Evolutionary conservation across 2,797 vertebrate genomes (phyloP).

Genomic region (Semaprochilodus insignis): DNA sequence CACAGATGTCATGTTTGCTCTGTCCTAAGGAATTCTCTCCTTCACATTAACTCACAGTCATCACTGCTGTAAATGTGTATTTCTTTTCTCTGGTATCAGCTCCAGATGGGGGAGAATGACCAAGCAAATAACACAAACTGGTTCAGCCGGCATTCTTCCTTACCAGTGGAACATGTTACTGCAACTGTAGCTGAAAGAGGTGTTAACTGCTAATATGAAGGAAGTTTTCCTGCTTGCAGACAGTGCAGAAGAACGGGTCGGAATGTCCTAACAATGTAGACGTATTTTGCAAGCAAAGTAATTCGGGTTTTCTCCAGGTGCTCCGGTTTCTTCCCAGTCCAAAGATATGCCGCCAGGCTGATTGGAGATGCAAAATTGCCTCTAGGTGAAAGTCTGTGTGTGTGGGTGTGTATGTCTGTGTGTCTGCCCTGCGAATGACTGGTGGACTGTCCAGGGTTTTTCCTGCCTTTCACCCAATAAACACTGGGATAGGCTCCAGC

Average conservation of each 20-base stretch:
- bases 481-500: too few relatives aligned
- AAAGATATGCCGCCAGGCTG: too few relatives aligned
- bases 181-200: conserved; percentile 18
- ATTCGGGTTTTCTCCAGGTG: too few relatives aligned
- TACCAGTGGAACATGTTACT: neutral
- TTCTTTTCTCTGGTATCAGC: neutral
- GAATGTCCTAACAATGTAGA: neutral
- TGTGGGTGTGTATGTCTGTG: too few relatives aligned
- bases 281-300: neutral
- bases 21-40: neutral
- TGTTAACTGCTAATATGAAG: conserved; percentile 48
- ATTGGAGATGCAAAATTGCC: too few relatives aligned
- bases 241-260: neutral
- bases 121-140: conserved; percentile 13
- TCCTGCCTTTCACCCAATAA: too few relatives aligned
- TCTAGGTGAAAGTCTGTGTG: too few relatives aligned
- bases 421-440: too few relatives aligned
- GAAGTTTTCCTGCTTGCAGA: conserved; percentile 39
- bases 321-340: too few relatives aligned
- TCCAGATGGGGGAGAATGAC: neutral
- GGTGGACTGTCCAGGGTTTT: too few relatives aligned
- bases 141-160: conserved; percentile 10
- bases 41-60: neutral
- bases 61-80: neutral
- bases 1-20: neutral